phyloP scores from a whole-genome alignment of 2,113 vertebrate species.

The Sinocyclocheilus anophthalmus region DNA sequence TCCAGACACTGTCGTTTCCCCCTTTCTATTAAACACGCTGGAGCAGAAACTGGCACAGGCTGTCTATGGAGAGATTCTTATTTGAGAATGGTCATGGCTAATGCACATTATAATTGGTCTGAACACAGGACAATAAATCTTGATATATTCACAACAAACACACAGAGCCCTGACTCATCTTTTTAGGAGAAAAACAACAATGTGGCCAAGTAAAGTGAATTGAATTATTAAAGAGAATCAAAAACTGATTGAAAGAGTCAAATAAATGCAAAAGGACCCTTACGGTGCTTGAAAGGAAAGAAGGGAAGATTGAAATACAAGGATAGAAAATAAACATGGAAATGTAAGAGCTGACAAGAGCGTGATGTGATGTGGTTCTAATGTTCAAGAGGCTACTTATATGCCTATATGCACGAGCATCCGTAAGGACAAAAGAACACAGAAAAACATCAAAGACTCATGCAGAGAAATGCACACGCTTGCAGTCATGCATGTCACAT shows the following conservation, averaged over 20 bases:
- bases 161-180: constrained; percentile 28
- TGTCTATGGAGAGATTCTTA: constrained; percentile 56
- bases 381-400: background rate
- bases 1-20: constrained; percentile 61
- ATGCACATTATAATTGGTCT: constrained; percentile 65
- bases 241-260: constrained; percentile 13
- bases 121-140: constrained; percentile 61
- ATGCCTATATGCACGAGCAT: background rate
- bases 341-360: constrained; percentile 9
- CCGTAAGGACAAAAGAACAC: constrained; percentile 19
- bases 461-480: constrained; percentile 37
- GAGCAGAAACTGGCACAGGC: constrained; percentile 58
- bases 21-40: constrained; percentile 59
- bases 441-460: constrained; percentile 43
- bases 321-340: background rate
- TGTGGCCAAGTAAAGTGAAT: background rate
- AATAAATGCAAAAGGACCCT: background rate
- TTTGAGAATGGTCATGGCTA: constrained; percentile 65
- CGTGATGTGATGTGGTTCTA: background rate
- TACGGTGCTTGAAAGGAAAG: background rate
- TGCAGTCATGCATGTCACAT: constrained; percentile 46
- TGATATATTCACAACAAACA: constrained; percentile 55
- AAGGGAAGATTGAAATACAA: background rate
- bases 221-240: background rate
- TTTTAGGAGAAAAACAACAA: background rate